Evolutionary conservation across 2,797 vertebrate genomes (phyloP).

Genomic region (Liasis olivaceus): DNA sequence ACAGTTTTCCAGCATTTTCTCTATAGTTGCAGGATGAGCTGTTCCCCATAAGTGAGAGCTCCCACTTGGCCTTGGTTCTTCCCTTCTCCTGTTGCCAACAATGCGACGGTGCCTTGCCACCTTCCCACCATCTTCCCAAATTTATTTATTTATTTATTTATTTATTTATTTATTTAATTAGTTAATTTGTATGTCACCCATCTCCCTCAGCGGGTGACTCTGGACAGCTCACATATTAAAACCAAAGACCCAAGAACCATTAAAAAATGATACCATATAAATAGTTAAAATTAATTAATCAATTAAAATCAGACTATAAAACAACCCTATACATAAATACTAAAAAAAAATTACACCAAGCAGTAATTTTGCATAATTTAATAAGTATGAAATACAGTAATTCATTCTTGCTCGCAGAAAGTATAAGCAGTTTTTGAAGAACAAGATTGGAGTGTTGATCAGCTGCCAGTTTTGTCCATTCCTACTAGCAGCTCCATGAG

Average conservation of each 20-base stretch:
- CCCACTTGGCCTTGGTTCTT: background rate
- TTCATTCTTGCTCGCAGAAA: background rate
- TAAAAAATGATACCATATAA: too few relatives aligned
- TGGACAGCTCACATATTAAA: too few relatives aligned
- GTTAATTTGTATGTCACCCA: too few relatives aligned
- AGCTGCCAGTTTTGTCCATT: background rate
- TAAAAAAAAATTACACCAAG: background rate
- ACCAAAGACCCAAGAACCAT: too few relatives aligned
- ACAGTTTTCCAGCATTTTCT: background rate
- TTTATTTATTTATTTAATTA: too few relatives aligned
- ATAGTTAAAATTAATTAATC: too few relatives aligned
- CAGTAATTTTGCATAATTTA: background rate
- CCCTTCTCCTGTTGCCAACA: background rate
- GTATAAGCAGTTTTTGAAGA: background rate
- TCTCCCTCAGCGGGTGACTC: too few relatives aligned
- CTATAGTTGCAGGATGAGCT: background rate
- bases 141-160: too few relatives aligned
- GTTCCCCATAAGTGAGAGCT: background rate
- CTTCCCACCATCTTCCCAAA: background rate
- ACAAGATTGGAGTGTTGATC: background rate
- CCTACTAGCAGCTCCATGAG: background rate
- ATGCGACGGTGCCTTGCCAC: background rate
- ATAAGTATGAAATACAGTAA: background rate
- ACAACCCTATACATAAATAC: too few relatives aligned
- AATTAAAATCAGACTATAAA: too few relatives aligned